phyloP scores from a whole-genome alignment of 2,797 vertebrate species.

The Apodemus agrarius region DNA sequence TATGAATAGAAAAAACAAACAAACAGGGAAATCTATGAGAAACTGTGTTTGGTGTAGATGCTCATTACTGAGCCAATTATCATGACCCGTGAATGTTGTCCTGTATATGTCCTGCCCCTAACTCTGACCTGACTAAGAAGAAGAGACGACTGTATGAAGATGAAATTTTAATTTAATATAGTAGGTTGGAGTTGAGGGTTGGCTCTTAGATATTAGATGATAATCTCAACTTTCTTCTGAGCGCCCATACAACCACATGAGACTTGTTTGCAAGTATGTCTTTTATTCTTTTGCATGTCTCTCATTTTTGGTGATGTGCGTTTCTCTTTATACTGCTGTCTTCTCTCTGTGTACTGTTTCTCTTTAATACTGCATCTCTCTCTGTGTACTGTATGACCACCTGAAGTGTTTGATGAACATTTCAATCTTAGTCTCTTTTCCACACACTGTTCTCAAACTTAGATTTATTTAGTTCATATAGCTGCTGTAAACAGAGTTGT shows the following conservation, averaged over 20 bases:
- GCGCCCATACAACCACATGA: not conserved
- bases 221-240: not conserved
- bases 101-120: not conserved
- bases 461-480: not conserved
- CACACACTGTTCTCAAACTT: not conserved
- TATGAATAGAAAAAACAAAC: not conserved
- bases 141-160: not conserved
- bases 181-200: not conserved
- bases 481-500: not conserved
- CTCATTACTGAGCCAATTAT: not conserved
- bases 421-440: not conserved
- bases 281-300: not conserved
- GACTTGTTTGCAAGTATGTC: not conserved
- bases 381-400: not conserved
- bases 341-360: not conserved
- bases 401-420: not conserved
- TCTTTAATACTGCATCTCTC: not conserved
- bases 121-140: not conserved
- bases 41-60: not conserved
- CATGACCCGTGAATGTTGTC: not conserved
- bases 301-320: not conserved
- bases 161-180: not conserved
- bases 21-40: not conserved
- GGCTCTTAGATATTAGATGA: not conserved
- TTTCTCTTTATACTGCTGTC: not conserved